Evolutionary conservation across 2,888 invertebrate species (phyloP), one percentile per base, ranked within the genome.

Genomic region (Lepidonotus clava): DNA sequence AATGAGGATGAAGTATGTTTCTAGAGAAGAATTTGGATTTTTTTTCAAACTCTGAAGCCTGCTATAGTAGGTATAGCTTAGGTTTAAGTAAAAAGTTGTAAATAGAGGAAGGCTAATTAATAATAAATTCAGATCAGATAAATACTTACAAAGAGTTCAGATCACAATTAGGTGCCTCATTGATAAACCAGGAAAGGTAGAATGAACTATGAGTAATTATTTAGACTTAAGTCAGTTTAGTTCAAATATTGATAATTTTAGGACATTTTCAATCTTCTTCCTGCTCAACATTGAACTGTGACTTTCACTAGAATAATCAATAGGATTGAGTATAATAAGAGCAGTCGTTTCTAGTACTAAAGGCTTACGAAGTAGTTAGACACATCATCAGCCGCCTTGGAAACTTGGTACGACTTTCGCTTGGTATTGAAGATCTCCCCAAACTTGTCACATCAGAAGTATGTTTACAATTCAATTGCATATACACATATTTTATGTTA

Each of bases 21-120:
- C n/a, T 36, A 71, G 71, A 18, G 14, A 36, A 71, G 38, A 34
- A 6, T 36, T 28, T 71, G 36, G 24, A 71, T 11, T 66, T 66
- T n/a, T n/a, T n/a, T 66, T 66, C 34, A 18, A 32, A 71, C 11
- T 71, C 2, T 36, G 34, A 71, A 71, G 71, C 71, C 71, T 71
- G 71, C 71, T 71, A 71, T 71, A 71, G 36, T 71, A 71, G 71
- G n/a, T 71, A 71, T 34, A 71, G 71, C 71, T 71, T 71, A 71
- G 71, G 71, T 71, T n/a, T 38, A 71, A 36, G 36, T 61, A 32
- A n/a, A 71, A 36, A n/a, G 36, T 36, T 34, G 36, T 71, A 71
- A 71, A 71, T 34, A 32, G n/a, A n/a, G n/a, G n/a, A n/a, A n/a
- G n/a, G n/a, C n/a, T n/a, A n/a, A n/a, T n/a, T 28, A 71, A 71